phyloP scores from a whole-genome alignment of 1,140 invertebrate genomes.

The Diachasmimorpha longicaudata region DNA sequence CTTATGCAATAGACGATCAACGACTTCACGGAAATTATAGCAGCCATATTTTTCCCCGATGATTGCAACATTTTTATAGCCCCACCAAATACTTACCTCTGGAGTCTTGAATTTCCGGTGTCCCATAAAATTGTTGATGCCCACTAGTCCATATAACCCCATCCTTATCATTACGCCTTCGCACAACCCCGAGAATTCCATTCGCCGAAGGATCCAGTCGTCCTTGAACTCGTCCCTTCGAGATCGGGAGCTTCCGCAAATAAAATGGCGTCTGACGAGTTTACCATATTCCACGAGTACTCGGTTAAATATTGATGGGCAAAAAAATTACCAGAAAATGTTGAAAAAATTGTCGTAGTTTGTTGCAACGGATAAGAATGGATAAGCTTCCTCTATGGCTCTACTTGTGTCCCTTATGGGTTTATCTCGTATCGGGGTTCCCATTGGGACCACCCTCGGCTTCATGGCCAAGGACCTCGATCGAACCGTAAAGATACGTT shows the following conservation, averaged over 20 bases:
- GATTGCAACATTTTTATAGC: too few relatives aligned
- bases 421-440: neutral
- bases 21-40: neutral
- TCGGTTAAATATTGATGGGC: neutral
- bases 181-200: neutral
- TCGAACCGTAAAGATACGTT: constrained; percentile 39
- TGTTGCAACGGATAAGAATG: neutral
- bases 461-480: constrained; percentile 24
- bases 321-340: neutral
- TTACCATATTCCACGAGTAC: neutral
- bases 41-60: too few relatives aligned
- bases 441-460: constrained; percentile 21
- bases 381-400: neutral
- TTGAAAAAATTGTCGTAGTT: neutral
- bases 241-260: constrained; percentile 12
- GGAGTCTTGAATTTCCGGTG: too few relatives aligned
- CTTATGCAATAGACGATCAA: neutral
- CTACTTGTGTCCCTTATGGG: constrained; percentile 13
- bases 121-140: too few relatives aligned
- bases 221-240: constrained; percentile 3
- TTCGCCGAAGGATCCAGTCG: neutral
- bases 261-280: neutral
- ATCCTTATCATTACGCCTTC: neutral
- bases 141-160: neutral
- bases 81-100: too few relatives aligned